These are phyloP conservation scores for Eupithecia subfuscata DNA, from an alignment of 2,888 invertebrate genomes.

Conservation along the genomic window DNA sequence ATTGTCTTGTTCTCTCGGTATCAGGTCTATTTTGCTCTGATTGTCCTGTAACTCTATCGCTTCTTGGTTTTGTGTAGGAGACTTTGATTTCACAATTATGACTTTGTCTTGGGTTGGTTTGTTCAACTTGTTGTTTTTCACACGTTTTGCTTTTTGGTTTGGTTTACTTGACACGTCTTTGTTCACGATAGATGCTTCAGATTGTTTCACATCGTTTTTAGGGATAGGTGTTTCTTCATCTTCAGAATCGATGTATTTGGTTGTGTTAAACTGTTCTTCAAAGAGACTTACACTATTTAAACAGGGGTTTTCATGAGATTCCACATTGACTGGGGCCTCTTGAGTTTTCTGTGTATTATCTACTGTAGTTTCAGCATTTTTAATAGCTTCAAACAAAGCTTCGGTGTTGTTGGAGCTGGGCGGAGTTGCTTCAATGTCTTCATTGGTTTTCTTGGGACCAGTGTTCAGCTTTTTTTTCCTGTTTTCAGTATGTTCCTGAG, in stretches of 20 bases:
- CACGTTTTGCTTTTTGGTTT: not conserved
- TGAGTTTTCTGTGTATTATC: slow-evolving; percentile 5
- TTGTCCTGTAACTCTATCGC: not conserved
- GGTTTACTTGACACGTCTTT: not conserved
- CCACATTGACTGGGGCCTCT: slow-evolving; percentile 13
- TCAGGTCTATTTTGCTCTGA: not conserved
- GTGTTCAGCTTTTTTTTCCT: slow-evolving; percentile 35
- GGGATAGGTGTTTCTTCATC: slow-evolving; percentile 45
- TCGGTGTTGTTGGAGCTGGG: slow-evolving; percentile 35
- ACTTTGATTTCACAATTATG: not conserved
- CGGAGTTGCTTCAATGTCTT: slow-evolving; percentile 33
- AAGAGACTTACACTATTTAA: slow-evolving; percentile 69
- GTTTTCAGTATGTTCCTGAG: slow-evolving; percentile 22
- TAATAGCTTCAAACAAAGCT: slow-evolving; percentile 23
- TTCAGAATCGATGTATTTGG: slow-evolving; percentile 59
- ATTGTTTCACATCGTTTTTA: slow-evolving; percentile 24
- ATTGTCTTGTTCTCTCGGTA: not conserved
- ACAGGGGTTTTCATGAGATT: slow-evolving; percentile 58
- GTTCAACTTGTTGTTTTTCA: not conserved
- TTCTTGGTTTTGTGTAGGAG: not conserved
- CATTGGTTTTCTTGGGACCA: slow-evolving; percentile 32
- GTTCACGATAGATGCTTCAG: slow-evolving; percentile 1
- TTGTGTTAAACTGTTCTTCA: slow-evolving; percentile 61
- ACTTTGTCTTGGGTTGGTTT: not conserved
- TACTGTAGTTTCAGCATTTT: slow-evolving; percentile 15